A percentile compares a stretch with the other conserved stretches of the same genome.
These are phyloP conservation scores for Drosophila dives DNA, from an alignment of 2,888 invertebrate species.

Conservation along the genomic window DNA sequence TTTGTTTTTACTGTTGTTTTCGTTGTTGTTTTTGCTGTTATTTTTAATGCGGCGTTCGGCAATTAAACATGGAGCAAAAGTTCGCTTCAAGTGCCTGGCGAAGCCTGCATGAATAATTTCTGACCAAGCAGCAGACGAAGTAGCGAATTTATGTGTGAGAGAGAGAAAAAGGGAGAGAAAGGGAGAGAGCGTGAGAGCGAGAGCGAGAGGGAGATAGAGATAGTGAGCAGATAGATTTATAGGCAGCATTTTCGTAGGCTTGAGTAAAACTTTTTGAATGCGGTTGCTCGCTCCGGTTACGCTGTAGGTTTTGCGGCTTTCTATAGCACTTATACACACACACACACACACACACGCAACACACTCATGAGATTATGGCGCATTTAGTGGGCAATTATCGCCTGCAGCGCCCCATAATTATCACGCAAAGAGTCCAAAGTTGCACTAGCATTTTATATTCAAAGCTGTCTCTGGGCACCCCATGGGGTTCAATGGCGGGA, in stretches of 20 bases:
- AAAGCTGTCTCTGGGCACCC: slow-evolving; percentile 42
- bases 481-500: slow-evolving; percentile 9
- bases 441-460: slow-evolving; percentile 74
- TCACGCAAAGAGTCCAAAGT: slow-evolving; percentile 66
- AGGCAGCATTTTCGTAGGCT: slow-evolving; percentile 36
- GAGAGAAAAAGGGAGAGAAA: neutral
- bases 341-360: slow-evolving; percentile 15
- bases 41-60: slow-evolving; percentile 49
- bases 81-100: slow-evolving; percentile 41
- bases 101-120: slow-evolving; percentile 63
- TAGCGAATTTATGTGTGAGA: neutral
- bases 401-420: slow-evolving; percentile 77
- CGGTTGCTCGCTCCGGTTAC: slow-evolving; percentile 42
- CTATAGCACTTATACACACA: slow-evolving; percentile 6
- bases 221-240: neutral
- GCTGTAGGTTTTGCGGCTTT: slow-evolving; percentile 57
- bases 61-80: slow-evolving; percentile 69
- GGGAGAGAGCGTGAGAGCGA: too few species aligned
- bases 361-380: slow-evolving; percentile 56
- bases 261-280: slow-evolving; percentile 43
- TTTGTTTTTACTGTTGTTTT: neutral
- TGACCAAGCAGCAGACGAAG: slow-evolving; percentile 46
- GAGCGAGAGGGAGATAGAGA: neutral
- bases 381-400: slow-evolving; percentile 79
- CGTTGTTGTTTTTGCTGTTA: slow-evolving; percentile 14